Percentiles rank a stretch among this genome's conserved stretches.
Evolutionary conservation across 1,140 invertebrate genomes (phyloP).

Genomic region (Asobara japonica): DNA sequence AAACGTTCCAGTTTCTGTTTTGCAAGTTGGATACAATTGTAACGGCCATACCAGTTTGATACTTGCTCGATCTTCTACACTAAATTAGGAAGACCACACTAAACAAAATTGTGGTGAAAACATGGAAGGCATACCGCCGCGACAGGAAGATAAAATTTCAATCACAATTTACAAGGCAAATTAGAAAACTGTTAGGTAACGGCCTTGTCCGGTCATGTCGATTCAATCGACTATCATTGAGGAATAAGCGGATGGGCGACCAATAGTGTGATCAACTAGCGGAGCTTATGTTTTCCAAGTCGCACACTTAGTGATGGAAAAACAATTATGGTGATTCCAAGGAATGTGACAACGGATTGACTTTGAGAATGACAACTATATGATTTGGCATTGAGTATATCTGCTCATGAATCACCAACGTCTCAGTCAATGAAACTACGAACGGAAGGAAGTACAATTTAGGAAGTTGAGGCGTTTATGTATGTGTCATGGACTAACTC

Average conservation of each 20-base stretch:
- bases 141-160: background rate
- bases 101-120: background rate
- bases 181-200: conserved; percentile 5
- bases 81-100: background rate
- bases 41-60: background rate
- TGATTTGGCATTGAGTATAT: background rate
- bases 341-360: background rate
- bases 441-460: conserved; percentile 32
- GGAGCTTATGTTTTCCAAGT: background rate
- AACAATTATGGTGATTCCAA: background rate
- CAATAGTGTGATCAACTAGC: background rate
- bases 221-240: conserved; percentile 40
- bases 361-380: background rate
- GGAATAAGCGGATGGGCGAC: background rate
- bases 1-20: conserved; percentile 62
- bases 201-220: conserved; percentile 38
- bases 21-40: conserved; percentile 5
- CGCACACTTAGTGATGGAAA: background rate
- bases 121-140: background rate
- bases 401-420: background rate
- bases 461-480: conserved; percentile 25
- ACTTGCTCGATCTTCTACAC: background rate
- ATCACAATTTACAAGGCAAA: background rate
- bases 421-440: background rate
- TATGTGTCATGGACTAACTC: conserved; percentile 24